Evolutionary conservation across 2,797 vertebrate genomes (phyloP).

Genomic region (Simalia tracyae): DNA sequence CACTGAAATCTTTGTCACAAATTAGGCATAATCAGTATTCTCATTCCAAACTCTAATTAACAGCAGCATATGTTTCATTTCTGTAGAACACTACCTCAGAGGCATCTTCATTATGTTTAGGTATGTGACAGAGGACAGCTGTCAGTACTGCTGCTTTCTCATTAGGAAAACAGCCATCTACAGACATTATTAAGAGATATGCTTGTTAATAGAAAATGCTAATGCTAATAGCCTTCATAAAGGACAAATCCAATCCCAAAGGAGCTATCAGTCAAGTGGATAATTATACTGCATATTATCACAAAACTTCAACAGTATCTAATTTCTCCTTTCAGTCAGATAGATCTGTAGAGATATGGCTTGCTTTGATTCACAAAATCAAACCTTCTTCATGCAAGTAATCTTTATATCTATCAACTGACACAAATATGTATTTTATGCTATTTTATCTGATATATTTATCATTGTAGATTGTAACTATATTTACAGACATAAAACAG

Average conservation of each 20-base stretch:
- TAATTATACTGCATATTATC: not conserved
- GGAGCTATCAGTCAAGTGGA: not conserved
- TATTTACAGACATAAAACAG: not conserved
- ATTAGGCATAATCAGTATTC: not conserved
- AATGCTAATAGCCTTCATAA: not conserved
- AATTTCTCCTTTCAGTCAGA: not conserved
- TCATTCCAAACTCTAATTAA: not conserved
- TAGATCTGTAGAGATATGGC: not conserved
- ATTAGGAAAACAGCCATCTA: not conserved
- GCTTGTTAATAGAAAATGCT: not conserved
- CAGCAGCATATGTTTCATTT: not conserved
- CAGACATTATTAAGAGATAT: not conserved
- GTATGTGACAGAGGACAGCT: not conserved
- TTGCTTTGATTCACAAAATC: not conserved
- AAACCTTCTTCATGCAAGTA: not conserved
- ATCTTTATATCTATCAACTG: not conserved
- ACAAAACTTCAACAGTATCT: not conserved
- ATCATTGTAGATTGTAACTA: not conserved
- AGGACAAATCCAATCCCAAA: not conserved
- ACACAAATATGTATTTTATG: not conserved
- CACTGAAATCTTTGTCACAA: not conserved
- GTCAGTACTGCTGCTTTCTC: not conserved
- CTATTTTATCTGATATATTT: not conserved
- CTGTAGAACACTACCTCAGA: not conserved
- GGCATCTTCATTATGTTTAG: constrained; percentile 1